Evolutionary conservation across 2,113 vertebrate species (phyloP).

Genomic region (Donacobius atricapilla): DNA sequence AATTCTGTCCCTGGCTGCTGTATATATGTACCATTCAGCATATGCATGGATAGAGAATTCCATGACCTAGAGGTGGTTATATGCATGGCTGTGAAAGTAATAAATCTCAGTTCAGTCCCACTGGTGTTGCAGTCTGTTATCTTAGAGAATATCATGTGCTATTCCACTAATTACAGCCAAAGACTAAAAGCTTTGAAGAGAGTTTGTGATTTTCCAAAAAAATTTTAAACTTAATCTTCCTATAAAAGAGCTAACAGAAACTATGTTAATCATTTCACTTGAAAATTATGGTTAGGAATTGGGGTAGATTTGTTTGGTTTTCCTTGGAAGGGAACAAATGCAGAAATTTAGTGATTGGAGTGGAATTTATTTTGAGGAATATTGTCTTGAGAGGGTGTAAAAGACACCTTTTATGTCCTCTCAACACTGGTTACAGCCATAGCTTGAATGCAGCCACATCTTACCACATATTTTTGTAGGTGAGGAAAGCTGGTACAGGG

Average conservation of each 20-base stretch:
- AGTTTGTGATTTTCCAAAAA: neutral
- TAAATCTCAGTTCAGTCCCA: neutral
- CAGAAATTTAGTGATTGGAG: neutral
- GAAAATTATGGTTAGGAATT: neutral
- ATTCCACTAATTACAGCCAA: neutral
- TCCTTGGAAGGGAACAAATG: neutral
- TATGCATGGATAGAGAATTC: neutral
- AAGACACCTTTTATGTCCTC: neutral
- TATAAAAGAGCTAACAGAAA: neutral
- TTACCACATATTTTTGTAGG: neutral
- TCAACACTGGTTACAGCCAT: neutral
- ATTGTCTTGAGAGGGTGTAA: neutral
- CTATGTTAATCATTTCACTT: neutral
- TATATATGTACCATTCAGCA: neutral
- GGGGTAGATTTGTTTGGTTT: neutral
- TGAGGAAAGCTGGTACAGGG: neutral
- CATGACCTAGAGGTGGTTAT: neutral
- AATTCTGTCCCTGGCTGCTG: neutral
- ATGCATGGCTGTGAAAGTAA: neutral
- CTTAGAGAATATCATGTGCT: neutral
- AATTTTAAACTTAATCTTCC: neutral
- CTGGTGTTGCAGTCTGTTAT: neutral
- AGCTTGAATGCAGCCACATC: neutral
- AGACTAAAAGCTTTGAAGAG: neutral
- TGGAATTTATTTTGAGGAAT: neutral